A percentile compares a stretch with the other conserved stretches of the same genome.
Evolutionary conservation across 2,113 vertebrate genomes (phyloP).

Genomic region (Serilophus lunatus): DNA sequence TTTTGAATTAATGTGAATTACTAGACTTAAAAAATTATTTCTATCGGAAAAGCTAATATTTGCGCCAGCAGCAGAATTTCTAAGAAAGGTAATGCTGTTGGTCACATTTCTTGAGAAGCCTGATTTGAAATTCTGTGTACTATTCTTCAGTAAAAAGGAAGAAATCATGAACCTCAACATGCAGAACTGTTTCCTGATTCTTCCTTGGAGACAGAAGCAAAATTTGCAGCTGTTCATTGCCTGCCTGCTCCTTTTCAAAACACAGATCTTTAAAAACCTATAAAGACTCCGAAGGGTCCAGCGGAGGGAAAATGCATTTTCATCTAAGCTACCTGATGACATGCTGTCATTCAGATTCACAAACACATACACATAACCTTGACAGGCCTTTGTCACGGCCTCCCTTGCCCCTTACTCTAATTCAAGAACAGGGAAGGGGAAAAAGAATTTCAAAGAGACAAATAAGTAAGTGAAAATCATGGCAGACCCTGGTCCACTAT

Average conservation of each 20-base stretch:
- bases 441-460: not conserved
- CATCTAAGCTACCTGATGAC: not conserved
- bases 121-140: not conserved
- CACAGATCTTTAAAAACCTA: not conserved
- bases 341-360: not conserved
- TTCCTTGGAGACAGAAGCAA: not conserved
- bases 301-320: not conserved
- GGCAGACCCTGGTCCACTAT: not conserved
- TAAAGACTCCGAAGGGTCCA: not conserved
- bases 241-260: not conserved
- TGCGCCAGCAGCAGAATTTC: not conserved
- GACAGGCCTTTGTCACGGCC: not conserved
- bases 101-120: not conserved
- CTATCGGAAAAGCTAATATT: not conserved
- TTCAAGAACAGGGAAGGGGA: not conserved
- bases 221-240: not conserved
- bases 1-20: not conserved
- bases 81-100: not conserved
- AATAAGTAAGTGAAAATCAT: not conserved
- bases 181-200: not conserved
- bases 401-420: not conserved
- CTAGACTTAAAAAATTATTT: not conserved
- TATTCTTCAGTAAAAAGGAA: not conserved
- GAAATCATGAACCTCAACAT: fast-evolving
- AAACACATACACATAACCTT: not conserved